Conservation (phyloP, 1,140 invertebrate genomes). For the Conopomorpha cramerella region DNA sequence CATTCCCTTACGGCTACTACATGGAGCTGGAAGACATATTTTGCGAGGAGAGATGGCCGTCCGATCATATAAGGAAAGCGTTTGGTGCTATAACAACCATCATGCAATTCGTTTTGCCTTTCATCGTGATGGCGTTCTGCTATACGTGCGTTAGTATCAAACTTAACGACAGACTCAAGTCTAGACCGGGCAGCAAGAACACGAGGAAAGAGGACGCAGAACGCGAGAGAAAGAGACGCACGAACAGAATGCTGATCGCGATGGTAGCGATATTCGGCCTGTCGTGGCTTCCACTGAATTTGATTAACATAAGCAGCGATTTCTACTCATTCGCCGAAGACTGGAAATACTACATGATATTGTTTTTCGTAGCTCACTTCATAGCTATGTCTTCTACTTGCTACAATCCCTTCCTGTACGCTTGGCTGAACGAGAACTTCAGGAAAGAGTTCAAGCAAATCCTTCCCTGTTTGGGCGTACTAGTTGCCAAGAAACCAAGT, state of each 20-base stretch:
- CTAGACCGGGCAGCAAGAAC: constrained; percentile 72
- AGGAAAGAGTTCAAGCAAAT: constrained; percentile 89
- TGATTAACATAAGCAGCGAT: constrained; percentile 83
- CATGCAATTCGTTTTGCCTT: constrained; percentile 91
- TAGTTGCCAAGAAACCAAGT: constrained; percentile 34
- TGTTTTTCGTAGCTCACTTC: constrained; percentile 85
- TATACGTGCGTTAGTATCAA: constrained; percentile 87
- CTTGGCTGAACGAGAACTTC: constrained; percentile 95
- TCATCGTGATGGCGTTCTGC: constrained; percentile 88
- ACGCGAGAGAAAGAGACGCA: constrained; percentile 69
- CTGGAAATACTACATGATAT: constrained; percentile 80
- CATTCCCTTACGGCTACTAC: constrained; percentile 80
- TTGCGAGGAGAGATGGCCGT: constrained; percentile 87
- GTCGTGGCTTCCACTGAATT: constrained; percentile 91
- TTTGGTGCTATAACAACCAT: constrained; percentile 84
- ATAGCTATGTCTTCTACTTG: constrained; percentile 92
- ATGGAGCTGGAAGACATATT: constrained; percentile 58
- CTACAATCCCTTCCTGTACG: constrained; percentile 87
- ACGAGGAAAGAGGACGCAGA: constrained; percentile 71
- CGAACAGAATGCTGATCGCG: constrained; percentile 90
- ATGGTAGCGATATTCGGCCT: constrained; percentile 93
- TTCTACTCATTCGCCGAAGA: constrained; percentile 66
- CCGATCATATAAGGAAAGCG: constrained; percentile 68
- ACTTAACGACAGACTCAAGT: constrained; percentile 69
- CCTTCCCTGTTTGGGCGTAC: constrained; percentile 71